Percentiles rank a stretch among this genome's conserved stretches.
These are phyloP conservation scores for Scrobipalpa costella DNA, from an alignment of 2,888 invertebrate genomes.

Conservation along the genomic window DNA sequence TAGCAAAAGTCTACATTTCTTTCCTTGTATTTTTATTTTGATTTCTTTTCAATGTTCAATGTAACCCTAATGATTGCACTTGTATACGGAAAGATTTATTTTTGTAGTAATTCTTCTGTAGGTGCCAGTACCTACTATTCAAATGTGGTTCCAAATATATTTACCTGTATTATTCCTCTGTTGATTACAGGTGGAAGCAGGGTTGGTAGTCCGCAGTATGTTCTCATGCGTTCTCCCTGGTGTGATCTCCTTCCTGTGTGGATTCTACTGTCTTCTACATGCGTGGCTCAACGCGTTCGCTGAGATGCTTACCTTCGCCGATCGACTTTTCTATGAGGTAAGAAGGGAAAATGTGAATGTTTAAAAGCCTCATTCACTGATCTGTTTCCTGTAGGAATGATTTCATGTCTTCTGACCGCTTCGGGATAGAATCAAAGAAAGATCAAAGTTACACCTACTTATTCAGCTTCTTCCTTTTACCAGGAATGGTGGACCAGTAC, in stretches of 20 bases:
- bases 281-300: slow-evolving; percentile 95
- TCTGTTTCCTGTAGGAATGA: neutral
- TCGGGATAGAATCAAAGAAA: neutral
- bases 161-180: neutral
- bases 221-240: slow-evolving; percentile 89
- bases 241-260: slow-evolving; percentile 84
- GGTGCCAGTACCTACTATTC: too few relatives aligned
- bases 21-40: neutral
- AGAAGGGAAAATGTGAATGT: slow-evolving; percentile 12
- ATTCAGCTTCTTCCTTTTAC: too few relatives aligned
- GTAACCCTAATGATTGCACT: too few relatives aligned
- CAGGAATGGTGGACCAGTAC: neutral
- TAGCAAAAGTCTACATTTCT: neutral
- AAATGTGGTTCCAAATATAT: too few relatives aligned
- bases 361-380: neutral
- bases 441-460: too few relatives aligned
- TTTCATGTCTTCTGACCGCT: neutral
- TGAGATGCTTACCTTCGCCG: slow-evolving; percentile 93
- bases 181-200: slow-evolving; percentile 61
- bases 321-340: slow-evolving; percentile 84
- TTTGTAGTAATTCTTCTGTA: too few relatives aligned
- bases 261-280: slow-evolving; percentile 94
- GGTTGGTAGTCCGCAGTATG: slow-evolving; percentile 79
- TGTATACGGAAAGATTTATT: too few relatives aligned
- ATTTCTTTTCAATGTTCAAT: too few relatives aligned